phyloP scores from a whole-genome alignment of 2,888 invertebrate genomes.

The Drosophila seclusa region DNA sequence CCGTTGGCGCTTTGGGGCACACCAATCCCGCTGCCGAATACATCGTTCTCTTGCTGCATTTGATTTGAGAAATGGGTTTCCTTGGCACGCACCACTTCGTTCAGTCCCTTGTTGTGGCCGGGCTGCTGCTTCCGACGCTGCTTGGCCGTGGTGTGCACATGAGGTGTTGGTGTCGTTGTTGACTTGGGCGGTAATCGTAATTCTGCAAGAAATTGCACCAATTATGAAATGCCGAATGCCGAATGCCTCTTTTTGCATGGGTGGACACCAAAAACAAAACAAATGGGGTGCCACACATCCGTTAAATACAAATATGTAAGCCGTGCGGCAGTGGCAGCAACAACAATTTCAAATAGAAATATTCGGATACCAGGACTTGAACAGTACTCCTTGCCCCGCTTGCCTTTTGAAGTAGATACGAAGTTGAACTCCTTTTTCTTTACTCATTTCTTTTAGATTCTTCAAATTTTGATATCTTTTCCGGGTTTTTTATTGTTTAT shows the following conservation, averaged over 20 bases:
- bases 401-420: not conserved
- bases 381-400: not conserved
- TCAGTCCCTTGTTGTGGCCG: conserved; percentile 82
- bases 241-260: conserved; percentile 42
- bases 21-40: conserved; percentile 68
- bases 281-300: conserved; percentile 37
- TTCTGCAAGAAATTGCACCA: conserved; percentile 83
- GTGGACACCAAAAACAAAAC: conserved; percentile 32
- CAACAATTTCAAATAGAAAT: conserved; percentile 35
- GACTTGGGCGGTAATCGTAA: conserved; percentile 84
- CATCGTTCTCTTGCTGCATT: conserved; percentile 83
- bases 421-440: not conserved
- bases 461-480: not conserved
- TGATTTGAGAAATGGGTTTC: conserved; percentile 84
- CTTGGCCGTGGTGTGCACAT: conserved; percentile 83
- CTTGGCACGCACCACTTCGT: conserved; percentile 85
- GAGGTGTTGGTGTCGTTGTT: conserved; percentile 83
- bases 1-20: conserved; percentile 41
- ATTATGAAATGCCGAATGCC: conserved; percentile 68
- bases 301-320: conserved; percentile 29
- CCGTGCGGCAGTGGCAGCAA: not conserved
- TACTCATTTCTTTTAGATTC: not conserved
- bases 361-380: conserved; percentile 12
- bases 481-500: not conserved
- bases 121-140: conserved; percentile 82